A percentile compares a stretch with the other conserved stretches of the same genome.
Conservation (phyloP, 2,888 invertebrate genomes). For the Galeruca laticollis region DNA sequence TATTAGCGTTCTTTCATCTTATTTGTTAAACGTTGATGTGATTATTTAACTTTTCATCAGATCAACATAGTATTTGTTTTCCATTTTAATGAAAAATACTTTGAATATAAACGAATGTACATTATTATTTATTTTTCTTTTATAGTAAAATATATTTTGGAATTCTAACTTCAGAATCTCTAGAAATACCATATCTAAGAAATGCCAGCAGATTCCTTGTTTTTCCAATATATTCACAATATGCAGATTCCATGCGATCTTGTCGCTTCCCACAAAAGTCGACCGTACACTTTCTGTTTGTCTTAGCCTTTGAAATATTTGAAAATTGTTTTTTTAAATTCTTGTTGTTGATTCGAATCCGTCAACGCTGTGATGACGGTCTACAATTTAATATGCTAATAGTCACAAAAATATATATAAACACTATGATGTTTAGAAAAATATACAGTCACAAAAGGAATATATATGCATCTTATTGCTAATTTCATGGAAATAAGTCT, state of each 20-base stretch:
- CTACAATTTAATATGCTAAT: neutral
- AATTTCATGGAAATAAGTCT: too few species aligned
- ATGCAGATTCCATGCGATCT: too few species aligned
- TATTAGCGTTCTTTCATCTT: too few species aligned
- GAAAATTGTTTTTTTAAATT: neutral
- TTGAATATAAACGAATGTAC: too few species aligned
- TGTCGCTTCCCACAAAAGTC: neutral
- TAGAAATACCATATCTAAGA: neutral
- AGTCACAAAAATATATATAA: neutral
- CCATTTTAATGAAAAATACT: too few species aligned
- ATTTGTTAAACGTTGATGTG: too few species aligned
- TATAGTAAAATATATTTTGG: too few species aligned
- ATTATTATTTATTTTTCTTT: too few species aligned
- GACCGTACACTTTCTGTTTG: neutral
- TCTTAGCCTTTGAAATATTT: neutral
- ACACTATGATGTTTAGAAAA: neutral
- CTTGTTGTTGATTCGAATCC: neutral
- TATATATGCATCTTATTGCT: too few species aligned
- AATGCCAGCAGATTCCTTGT: neutral
- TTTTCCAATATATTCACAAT: neutral
- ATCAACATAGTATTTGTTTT: too few species aligned
- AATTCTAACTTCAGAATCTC: neutral
- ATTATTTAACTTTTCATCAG: too few species aligned
- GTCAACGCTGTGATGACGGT: neutral
- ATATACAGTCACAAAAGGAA: neutral